Evolutionary conservation across 1,140 invertebrate species (phyloP).

Genomic region (Heliconius eleuchia): DNA sequence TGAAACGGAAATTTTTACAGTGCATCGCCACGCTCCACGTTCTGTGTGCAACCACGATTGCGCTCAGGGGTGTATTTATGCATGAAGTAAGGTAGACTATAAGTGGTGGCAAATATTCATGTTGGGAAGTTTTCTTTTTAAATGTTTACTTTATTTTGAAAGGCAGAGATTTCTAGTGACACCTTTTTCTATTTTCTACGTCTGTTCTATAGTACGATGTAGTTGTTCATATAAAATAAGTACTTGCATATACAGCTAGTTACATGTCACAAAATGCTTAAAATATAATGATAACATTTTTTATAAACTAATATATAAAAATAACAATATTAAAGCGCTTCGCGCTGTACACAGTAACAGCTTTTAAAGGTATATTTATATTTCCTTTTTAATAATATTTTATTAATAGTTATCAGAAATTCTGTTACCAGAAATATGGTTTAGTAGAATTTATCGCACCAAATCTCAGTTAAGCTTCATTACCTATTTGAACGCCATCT

Average conservation of each 20-base stretch:
- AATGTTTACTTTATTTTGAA: not conserved
- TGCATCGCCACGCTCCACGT: not conserved
- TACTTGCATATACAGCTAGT: not conserved
- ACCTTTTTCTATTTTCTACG: not conserved
- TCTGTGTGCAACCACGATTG: constrained; percentile 5
- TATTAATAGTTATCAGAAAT: no score
- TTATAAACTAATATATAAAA: not conserved
- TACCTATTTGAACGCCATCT: constrained; percentile 3
- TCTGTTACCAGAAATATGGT: no score
- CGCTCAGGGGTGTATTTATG: constrained; percentile 7
- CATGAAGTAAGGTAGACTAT: constrained; percentile 2
- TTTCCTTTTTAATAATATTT: no score
- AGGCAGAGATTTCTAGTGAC: not conserved
- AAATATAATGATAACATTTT: not conserved
- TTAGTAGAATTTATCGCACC: not conserved
- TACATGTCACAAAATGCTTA: not conserved
- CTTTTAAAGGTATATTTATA: no score
- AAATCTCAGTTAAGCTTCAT: not conserved
- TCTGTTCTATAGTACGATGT: not conserved
- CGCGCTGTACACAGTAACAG: no score
- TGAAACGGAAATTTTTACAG: constrained; percentile 1
- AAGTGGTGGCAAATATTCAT: not conserved
- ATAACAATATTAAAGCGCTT: no score
- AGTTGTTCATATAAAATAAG: no score
- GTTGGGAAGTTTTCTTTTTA: not conserved